Evolutionary conservation across 2,797 vertebrate species (phyloP).

Genomic region (Danio kyathit): DNA sequence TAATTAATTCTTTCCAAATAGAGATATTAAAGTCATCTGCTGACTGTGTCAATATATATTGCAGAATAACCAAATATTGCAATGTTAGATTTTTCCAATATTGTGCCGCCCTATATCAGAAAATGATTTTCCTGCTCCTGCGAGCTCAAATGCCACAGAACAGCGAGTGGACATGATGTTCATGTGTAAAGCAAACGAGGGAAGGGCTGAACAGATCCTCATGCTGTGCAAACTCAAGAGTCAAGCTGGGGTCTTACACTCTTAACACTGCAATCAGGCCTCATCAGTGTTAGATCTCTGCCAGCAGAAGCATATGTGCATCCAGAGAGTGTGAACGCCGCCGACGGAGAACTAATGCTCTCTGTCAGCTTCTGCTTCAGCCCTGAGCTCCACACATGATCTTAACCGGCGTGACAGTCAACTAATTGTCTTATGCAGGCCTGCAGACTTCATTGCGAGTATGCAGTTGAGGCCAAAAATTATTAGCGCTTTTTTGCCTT

Average conservation of each 20-base stretch:
- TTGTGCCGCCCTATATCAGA: background rate
- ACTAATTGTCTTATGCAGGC: constrained; percentile 33
- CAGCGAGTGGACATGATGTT: constrained; percentile 17
- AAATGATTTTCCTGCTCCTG: background rate
- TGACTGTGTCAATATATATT: too few relatives aligned
- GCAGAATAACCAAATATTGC: too few relatives aligned
- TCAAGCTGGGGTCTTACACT: constrained; percentile 36
- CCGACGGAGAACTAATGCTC: constrained; percentile 55
- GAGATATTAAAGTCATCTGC: too few relatives aligned
- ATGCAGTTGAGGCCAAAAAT: too few relatives aligned
- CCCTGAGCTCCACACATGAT: constrained; percentile 40
- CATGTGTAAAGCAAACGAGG: constrained; percentile 7
- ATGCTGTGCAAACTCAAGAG: background rate
- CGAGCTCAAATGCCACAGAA: background rate
- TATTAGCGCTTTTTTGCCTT: too few relatives aligned
- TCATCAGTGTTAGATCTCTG: constrained; percentile 52
- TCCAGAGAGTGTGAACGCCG: constrained; percentile 55
- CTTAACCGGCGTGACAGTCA: constrained; percentile 39
- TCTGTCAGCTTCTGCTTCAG: constrained; percentile 46
- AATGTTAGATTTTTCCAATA: too few relatives aligned
- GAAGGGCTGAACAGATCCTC: constrained; percentile 33
- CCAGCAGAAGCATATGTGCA: constrained; percentile 61
- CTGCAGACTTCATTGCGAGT: background rate
- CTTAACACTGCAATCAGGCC: constrained; percentile 49
- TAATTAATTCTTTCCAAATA: too few relatives aligned